These are phyloP conservation scores for Calliphora vicina DNA, from an alignment of 1,140 invertebrate species.

Conservation along the genomic window DNA sequence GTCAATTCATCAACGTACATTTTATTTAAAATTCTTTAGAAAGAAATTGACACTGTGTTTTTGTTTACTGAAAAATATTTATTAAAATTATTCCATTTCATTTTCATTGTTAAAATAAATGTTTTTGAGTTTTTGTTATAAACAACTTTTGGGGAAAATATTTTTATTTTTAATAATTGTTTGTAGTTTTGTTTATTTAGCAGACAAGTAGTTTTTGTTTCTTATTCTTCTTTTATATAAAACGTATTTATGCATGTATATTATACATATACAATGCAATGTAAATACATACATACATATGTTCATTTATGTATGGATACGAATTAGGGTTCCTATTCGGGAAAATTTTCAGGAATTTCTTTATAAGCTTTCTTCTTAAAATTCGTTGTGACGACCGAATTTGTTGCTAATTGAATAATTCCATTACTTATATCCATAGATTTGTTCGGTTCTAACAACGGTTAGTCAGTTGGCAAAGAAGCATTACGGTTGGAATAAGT, in stretches of 20 bases:
- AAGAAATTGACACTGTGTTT: background rate
- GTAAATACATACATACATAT: background rate
- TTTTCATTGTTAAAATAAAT: background rate
- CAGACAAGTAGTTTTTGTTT: background rate
- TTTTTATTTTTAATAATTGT: conserved; percentile 3
- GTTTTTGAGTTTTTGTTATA: background rate
- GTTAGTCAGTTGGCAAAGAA: no score
- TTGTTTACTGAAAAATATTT: background rate
- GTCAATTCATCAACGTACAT: no score
- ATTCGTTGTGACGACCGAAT: no score
- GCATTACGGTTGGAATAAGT: no score
- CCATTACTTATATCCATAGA: no score
- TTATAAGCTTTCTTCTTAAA: no score
- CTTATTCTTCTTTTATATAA: background rate
- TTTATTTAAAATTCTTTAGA: background rate
- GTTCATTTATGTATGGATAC: background rate
- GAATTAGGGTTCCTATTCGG: background rate
- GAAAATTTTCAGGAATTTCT: no score
- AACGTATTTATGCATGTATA: background rate
- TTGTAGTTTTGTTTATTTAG: background rate
- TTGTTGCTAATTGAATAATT: no score
- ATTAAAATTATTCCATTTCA: conserved; percentile 2
- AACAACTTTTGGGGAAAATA: background rate
- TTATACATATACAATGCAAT: no score
- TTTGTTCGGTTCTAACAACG: no score